phyloP scores from a whole-genome alignment of 1,140 invertebrate genomes.

The Limonius californicus region DNA sequence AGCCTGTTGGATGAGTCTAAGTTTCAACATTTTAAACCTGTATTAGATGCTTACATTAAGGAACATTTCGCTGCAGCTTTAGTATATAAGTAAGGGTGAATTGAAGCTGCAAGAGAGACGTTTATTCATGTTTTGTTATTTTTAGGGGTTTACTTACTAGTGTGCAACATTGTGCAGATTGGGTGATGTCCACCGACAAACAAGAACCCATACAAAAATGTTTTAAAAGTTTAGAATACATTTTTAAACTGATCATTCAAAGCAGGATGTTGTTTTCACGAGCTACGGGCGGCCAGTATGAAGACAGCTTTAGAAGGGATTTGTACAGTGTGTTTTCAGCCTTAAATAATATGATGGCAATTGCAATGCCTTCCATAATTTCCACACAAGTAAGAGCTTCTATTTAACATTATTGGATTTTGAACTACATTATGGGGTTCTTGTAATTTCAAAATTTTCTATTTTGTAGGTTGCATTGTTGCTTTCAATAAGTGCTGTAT shows the following conservation, averaged over 20 bases:
- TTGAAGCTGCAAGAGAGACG: too few relatives aligned
- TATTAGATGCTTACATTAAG: conserved; percentile 93
- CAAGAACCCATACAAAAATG: conserved; percentile 88
- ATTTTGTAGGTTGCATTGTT: conserved; percentile 39
- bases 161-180: conserved; percentile 87
- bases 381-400: conserved; percentile 63
- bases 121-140: conserved; percentile 17
- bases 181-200: conserved; percentile 76
- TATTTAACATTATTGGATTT: not conserved
- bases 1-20: conserved; percentile 87
- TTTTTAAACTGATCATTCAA: conserved; percentile 94
- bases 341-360: conserved; percentile 70
- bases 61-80: conserved; percentile 93
- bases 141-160: conserved; percentile 77
- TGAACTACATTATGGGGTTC: too few relatives aligned
- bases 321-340: conserved; percentile 71
- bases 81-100: conserved; percentile 78
- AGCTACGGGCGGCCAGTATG: conserved; percentile 82
- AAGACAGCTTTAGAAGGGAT: conserved; percentile 79
- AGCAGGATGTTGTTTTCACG: conserved; percentile 84
- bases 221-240: conserved; percentile 87
- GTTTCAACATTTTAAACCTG: conserved; percentile 93
- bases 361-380: conserved; percentile 68
- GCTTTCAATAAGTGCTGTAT: conserved; percentile 50
- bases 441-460: conserved; percentile 3